These are phyloP conservation scores for Chloromyia formosa DNA, from an alignment of 2,888 invertebrate species.

Conservation along the genomic window DNA sequence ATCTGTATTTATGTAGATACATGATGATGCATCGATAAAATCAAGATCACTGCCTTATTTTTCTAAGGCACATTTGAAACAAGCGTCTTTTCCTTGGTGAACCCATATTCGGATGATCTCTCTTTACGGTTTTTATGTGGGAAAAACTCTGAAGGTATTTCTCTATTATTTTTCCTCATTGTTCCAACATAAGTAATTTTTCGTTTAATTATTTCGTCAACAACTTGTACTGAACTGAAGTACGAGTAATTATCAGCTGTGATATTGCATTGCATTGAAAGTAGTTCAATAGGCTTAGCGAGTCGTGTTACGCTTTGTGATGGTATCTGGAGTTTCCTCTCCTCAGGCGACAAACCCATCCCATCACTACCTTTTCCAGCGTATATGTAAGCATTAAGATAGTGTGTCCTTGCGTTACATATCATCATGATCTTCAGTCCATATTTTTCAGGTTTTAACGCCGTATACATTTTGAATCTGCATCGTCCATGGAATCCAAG, in stretches of 20 bases:
- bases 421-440: too few species aligned
- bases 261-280: background rate
- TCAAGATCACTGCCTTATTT: background rate
- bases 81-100: background rate
- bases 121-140: background rate
- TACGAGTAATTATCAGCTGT: background rate
- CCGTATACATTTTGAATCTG: too few species aligned
- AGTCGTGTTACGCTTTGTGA: too few species aligned
- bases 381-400: too few species aligned
- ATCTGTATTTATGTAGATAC: background rate
- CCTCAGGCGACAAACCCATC: too few species aligned
- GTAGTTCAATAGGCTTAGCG: too few species aligned
- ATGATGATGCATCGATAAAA: conserved; percentile 6
- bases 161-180: conserved; percentile 1
- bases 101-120: background rate
- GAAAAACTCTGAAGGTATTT: conserved; percentile 8
- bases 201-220: background rate
- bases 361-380: too few species aligned
- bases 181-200: conserved; percentile 13
- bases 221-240: background rate
- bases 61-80: background rate
- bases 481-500: too few species aligned
- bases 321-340: too few species aligned
- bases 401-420: too few species aligned
- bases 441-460: too few species aligned